Base-by-base conservation (phyloP, 2,113 vertebrate genomes). In the Scopus umbretta region DNA sequence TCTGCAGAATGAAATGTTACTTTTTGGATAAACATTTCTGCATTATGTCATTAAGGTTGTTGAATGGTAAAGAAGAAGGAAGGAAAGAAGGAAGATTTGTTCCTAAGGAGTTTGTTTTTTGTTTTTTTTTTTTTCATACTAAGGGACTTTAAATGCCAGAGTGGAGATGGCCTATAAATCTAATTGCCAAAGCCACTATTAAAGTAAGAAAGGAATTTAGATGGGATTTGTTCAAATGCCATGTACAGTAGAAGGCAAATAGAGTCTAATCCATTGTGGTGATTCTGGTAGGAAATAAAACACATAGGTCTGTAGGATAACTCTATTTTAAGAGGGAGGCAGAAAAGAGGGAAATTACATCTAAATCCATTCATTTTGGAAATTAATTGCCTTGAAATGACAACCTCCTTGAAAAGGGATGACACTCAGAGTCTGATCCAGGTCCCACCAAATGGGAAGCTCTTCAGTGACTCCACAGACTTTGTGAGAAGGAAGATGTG, bases 161-260 rank as follows among this genome's bases (percentile, higher is more conserved):
- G 25, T 1, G 3, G 56, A 95, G 47, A 47, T 79, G 68, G 67
- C 15, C 76, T 67, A 34, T 88, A 81, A 95, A 92, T 96, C 50
- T 95, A 86, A 95, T 94, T 93, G 92, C 72, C 81, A 87, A 65
- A 93, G 63, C 34, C 59, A 87, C 80, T 95, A 43, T 79, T 92
- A 89, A 89, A 82, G 20, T 49, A 50, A 90, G 42, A 63, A 93
- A 83, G 58, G 50, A 88, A 78, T 96, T 94, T 61, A 91, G 87
- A 75, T 83, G 50, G 80, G 86, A 96, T 96, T 96, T 96, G 50
- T 80, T 86, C 82, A 94, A 96, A 96, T 96, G 82, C 78, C 88
- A 82, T 34, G 36, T 85, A 36, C 10, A 42, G 50, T 82, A 63
- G 59, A 91, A 91, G 50, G 55, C 18, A 96, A 94, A 90, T 49